Evolutionary conservation across 2,113 vertebrate genomes (phyloP), one percentile per base, ranked within the genome.

Genomic region (Baryphthengus martii): DNA sequence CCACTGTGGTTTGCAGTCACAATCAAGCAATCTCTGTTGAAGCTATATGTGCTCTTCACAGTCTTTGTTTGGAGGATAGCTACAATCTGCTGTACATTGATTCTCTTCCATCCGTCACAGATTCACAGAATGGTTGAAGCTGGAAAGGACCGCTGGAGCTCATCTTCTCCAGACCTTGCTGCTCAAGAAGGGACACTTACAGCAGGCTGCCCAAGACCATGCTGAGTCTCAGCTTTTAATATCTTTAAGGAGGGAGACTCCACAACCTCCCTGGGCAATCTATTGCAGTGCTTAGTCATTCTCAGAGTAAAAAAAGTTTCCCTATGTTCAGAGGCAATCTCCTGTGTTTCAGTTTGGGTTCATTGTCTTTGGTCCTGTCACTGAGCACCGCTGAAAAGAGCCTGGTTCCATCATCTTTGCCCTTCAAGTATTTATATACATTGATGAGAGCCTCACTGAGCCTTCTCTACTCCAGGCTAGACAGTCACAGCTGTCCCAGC

Each of bases 161-260:
- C 39, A 26, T 19, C 29, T 77, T 19, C 29, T 77, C n/a, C 0
- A 2, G 55, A 33, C 1, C 2, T 10, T 7, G 10, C 5, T 16
- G 17, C 9, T 53, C 28, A 52, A 90, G 31, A 23, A 58, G 42
- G 4, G 8, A 9, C 37, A 77, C 8, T 19, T 50, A 31, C 10
- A 66, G 37, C 24, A 33, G 23, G 33, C 35, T 90, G 17, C 6
- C 11, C 20, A 50, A 13, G 20, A 65, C 26, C 2, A 0, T 13
- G 3, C 71, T 50, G 40, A 44, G 37, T 17, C 20, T 17, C 20
- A 17, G 13, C 23, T 67, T 81, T 73, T 47, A 13, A 24, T 29
- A 3, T 19, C 15, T 61, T 16, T 8, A 26, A 61, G 21, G 11
- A 79, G 3, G 17, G 19, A 83, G 11, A 79, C 17, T n/a, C 28